Percentiles rank a stretch among this genome's conserved stretches.
phyloP scores from a whole-genome alignment of 2,113 vertebrate species.

The Eleginops maclovinus region DNA sequence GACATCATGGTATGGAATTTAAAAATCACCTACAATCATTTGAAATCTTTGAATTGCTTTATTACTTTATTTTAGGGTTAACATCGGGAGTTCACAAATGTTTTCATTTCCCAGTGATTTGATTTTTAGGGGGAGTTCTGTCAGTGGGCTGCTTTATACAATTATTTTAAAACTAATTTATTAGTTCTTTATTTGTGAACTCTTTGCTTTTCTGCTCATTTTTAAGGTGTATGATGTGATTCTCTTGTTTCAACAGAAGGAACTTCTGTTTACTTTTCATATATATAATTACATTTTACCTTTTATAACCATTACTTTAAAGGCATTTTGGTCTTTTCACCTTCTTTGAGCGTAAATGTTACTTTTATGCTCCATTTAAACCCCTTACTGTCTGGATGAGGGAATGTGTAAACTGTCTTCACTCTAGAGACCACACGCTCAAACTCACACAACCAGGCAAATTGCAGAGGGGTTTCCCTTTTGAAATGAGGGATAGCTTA shows the following conservation, averaged over 20 bases:
- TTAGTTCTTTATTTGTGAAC: background rate
- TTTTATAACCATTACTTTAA: background rate
- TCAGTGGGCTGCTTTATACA: background rate
- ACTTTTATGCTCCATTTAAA: conserved; percentile 49
- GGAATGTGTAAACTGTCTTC: conserved; percentile 36
- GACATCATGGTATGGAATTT: conserved; percentile 43
- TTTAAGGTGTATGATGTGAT: background rate
- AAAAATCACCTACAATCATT: conserved; percentile 6
- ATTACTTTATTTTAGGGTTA: background rate
- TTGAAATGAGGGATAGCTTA: conserved; percentile 66
- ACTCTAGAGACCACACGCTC: conserved; percentile 19
- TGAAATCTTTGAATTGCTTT: background rate
- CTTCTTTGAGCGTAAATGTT: conserved; percentile 9
- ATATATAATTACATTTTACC: background rate
- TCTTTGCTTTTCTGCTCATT: background rate
- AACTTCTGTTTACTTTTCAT: background rate
- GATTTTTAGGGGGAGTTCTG: background rate
- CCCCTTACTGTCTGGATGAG: conserved; percentile 33
- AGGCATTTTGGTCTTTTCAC: background rate
- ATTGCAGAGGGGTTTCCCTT: conserved; percentile 44
- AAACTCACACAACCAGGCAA: conserved; percentile 32
- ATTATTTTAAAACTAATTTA: no score
- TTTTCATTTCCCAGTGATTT: background rate
- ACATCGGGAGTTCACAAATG: background rate
- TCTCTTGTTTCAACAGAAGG: background rate